Percentiles rank a stretch among this genome's conserved stretches.
These are phyloP conservation scores for Gallinago paraguaiae DNA, from an alignment of 2,113 vertebrate genomes.

Conservation along the genomic window DNA sequence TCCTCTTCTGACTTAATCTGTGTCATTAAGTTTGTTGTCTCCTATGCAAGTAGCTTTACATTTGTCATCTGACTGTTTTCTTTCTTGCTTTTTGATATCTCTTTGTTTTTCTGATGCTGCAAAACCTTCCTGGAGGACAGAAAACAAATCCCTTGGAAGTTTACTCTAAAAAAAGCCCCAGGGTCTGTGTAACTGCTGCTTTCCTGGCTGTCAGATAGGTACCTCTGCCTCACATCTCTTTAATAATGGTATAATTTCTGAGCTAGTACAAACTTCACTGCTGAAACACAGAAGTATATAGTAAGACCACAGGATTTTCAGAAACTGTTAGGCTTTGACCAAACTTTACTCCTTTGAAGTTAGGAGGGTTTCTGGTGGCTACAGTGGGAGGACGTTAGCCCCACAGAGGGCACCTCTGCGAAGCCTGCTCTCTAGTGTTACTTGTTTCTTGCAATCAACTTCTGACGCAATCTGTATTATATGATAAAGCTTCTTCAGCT, in stretches of 20 bases:
- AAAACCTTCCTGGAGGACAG: constrained; percentile 49
- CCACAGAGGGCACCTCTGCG: background rate
- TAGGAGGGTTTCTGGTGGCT: background rate
- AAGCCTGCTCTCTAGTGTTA: background rate
- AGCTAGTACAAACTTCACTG: background rate
- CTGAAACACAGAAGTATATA: background rate
- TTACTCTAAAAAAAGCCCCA: background rate
- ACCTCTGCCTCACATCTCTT: background rate
- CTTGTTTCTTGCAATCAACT: background rate
- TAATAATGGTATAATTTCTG: background rate
- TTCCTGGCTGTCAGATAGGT: background rate
- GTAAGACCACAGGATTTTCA: background rate
- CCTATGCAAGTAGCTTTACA: background rate
- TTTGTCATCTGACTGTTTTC: background rate
- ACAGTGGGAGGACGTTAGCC: background rate
- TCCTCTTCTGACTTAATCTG: background rate
- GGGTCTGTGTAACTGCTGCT: background rate
- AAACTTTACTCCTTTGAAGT: background rate
- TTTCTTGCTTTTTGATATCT: background rate
- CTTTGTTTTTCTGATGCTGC: constrained; percentile 14
- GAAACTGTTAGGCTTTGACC: background rate
- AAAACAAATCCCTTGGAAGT: background rate
- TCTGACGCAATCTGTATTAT: background rate
- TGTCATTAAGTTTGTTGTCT: background rate
- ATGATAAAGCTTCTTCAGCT: background rate